Evolutionary conservation across 2,797 vertebrate genomes (phyloP), one percentile per base, ranked within the genome.

Genomic region (Helostoma temminkii): DNA sequence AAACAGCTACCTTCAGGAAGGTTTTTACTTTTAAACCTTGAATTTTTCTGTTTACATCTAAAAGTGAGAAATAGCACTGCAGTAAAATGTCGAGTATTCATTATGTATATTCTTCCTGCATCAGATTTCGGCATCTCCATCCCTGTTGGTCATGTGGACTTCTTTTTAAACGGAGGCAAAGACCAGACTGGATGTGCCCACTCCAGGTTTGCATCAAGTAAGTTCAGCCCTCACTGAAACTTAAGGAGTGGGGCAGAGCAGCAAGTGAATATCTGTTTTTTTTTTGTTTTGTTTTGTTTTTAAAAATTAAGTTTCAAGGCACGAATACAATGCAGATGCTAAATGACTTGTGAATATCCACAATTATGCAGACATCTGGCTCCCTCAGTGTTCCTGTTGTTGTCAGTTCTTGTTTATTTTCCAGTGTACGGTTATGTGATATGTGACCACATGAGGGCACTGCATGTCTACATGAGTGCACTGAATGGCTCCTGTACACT

Each of bases 391-490:
- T 66, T 12, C 8, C 32, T 69, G 34, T 81, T 91, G 77, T 73
- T 91, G 87, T 90, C 82, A 89, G 84, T 89, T 90, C 64, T 91
- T 22, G 45, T 92, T 42, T 91, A 76, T 58, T 88, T 91, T 73
- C 68, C 92, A 98, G 98, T 96, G 76, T 98, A 97, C 21, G 91
- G 89, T 16, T 96, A 96, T 69, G 87, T 98, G 74, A 96, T 98
- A 71, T 99, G 98, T 16, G 97, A 99, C 93, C 98, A 99, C 93
- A 97, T 98, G 96, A 96, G 97, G 86, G 97, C 97, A 6, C 89
- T 98, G 71, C 80, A 95, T 21, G 94, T 98, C 89, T 99, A 97
- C 83, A 90, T 97, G 84, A 98, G 94, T 8, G 94, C 95, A 2
- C 74, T 99, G 76, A 94, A 91, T 36, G 68, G 93, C 3, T 88